A percentile compares a stretch with the other conserved stretches of the same genome.
Evolutionary conservation across 2,113 vertebrate species (phyloP).

Genomic region (Channa argus): DNA sequence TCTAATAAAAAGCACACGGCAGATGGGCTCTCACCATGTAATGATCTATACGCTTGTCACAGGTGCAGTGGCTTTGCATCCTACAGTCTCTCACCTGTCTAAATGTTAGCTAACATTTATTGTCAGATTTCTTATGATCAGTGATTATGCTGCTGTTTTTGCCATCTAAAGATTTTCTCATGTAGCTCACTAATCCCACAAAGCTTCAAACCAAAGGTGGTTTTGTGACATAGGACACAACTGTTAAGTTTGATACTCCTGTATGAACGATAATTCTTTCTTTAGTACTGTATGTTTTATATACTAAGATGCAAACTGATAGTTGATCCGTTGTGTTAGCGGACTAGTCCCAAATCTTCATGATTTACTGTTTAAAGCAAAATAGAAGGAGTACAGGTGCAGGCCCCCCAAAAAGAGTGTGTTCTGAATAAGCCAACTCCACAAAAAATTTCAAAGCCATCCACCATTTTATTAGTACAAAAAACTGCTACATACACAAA

Average conservation of each 20-base stretch:
- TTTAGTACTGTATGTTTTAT: too few relatives aligned
- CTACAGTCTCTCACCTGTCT: constrained; percentile 2
- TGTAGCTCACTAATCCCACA: background rate
- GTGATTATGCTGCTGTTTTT: constrained; percentile 10
- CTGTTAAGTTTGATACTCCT: too few relatives aligned
- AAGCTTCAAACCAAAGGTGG: background rate
- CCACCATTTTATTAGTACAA: too few relatives aligned
- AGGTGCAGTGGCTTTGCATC: background rate
- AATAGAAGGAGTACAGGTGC: too few relatives aligned
- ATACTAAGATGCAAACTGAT: background rate
- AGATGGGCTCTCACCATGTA: background rate
- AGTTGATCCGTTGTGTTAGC: background rate
- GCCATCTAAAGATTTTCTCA: background rate
- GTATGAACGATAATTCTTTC: too few relatives aligned
- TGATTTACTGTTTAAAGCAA: background rate
- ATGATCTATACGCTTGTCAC: background rate
- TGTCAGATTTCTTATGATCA: constrained; percentile 3
- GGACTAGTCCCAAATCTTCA: background rate
- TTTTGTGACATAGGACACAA: too few relatives aligned
- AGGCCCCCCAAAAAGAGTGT: too few relatives aligned
- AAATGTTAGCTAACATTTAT: constrained; percentile 16
- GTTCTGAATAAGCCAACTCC: too few relatives aligned
- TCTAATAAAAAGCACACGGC: background rate
- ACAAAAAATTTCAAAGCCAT: too few relatives aligned
- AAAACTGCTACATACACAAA: too few relatives aligned